Percentiles rank a stretch among this genome's conserved stretches.
Conservation (phyloP, 2,797 vertebrate genomes). For the Sebastiscus tertius region DNA sequence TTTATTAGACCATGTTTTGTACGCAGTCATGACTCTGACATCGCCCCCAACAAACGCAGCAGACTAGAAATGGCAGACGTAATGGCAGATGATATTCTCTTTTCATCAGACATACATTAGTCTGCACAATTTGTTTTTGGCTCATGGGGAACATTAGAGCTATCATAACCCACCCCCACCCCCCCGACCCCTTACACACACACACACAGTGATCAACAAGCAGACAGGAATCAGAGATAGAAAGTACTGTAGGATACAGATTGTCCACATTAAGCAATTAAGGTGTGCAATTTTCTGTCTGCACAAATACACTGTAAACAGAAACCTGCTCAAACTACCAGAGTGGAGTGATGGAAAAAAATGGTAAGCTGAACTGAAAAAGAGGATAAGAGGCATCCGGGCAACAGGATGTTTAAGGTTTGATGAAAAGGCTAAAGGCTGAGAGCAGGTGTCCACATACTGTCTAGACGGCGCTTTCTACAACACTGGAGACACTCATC, state of each 20-base stretch:
- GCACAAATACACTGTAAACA: not conserved
- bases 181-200: no score
- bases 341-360: not conserved
- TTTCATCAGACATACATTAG: not conserved
- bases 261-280: conserved; percentile 11
- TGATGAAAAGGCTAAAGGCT: conserved; percentile 18
- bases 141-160: not conserved
- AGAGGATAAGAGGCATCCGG: not conserved
- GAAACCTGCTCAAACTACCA: not conserved
- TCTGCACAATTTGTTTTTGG: conserved; percentile 1
- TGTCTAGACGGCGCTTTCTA: not conserved
- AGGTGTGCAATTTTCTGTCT: conserved; percentile 8
- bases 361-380: not conserved
- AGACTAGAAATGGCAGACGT: not conserved
- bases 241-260: conserved; percentile 15
- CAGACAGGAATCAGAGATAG: not conserved
- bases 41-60: not conserved
- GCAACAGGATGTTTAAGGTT: conserved; percentile 9
- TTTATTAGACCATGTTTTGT: not conserved
- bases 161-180: not conserved
- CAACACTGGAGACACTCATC: not conserved
- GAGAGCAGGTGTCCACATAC: conserved; percentile 18
- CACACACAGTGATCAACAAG: not conserved
- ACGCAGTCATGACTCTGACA: not conserved
- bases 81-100: not conserved